Evolutionary conservation across 2,113 vertebrate genomes (phyloP).

Genomic region (Brachypodius melanocephalos): DNA sequence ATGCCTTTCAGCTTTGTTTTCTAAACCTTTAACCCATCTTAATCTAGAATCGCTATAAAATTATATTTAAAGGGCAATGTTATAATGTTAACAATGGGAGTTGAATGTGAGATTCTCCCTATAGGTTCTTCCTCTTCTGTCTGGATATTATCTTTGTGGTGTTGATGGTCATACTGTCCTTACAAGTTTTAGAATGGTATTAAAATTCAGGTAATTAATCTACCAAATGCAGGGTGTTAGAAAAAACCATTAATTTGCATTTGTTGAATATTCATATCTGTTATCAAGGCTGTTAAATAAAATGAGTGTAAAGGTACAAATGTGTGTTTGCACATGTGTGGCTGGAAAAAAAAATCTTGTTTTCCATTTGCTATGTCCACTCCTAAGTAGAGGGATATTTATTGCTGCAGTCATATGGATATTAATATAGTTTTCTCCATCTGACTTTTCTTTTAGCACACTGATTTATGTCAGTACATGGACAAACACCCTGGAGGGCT

Average conservation of each 20-base stretch:
- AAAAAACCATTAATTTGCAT: neutral
- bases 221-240: neutral
- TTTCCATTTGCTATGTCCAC: conserved; percentile 34
- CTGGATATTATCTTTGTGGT: neutral
- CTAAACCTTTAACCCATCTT: neutral
- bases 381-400: conserved; percentile 52
- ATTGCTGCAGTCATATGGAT: conserved; percentile 50
- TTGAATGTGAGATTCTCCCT: neutral
- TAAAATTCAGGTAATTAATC: neutral
- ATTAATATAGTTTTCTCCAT: conserved; percentile 55
- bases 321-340: neutral
- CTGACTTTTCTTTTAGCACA: conserved; percentile 83
- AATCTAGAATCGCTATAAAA: neutral
- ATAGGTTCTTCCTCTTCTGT: neutral
- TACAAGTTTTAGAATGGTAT: neutral
- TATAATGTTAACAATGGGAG: neutral
- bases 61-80: neutral
- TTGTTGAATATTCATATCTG: neutral
- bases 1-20: neutral
- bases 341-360: neutral
- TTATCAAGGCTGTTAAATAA: neutral
- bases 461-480: conserved; percentile 99
- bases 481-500: conserved; percentile 96
- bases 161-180: neutral
- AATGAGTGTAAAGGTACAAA: neutral